Conservation (phyloP, 2,113 vertebrate genomes). For the Xyrauchen texanus region DNA sequence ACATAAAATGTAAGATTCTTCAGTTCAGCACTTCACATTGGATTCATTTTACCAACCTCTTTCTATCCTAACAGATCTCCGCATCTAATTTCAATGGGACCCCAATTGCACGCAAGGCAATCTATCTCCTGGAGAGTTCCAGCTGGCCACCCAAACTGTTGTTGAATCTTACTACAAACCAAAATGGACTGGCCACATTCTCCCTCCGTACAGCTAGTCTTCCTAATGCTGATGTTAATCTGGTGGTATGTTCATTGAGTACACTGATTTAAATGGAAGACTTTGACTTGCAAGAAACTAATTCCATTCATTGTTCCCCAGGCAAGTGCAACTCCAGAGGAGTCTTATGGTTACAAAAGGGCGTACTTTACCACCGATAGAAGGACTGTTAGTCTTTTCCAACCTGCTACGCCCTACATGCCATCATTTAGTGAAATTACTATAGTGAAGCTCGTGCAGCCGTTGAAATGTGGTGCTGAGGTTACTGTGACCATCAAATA, state of each 20-base stretch:
- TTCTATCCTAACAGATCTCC: conserved; percentile 44
- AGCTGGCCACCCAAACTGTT: background rate
- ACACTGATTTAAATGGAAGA: background rate
- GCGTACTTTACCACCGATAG: background rate
- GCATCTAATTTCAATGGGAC: too few species aligned
- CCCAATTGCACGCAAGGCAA: conserved; percentile 28
- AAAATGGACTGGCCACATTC: conserved; percentile 63
- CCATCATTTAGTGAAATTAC: too few species aligned
- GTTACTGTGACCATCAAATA: too few species aligned
- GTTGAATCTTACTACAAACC: conserved; percentile 68
- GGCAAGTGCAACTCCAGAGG: background rate
- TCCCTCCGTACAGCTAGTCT: conserved; percentile 3
- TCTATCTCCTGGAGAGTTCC: conserved; percentile 54
- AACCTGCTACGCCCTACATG: too few species aligned
- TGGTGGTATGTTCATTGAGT: background rate
- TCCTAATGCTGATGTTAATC: background rate
- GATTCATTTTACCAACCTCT: background rate
- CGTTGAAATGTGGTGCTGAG: too few species aligned
- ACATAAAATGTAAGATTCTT: background rate
- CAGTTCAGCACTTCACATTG: background rate
- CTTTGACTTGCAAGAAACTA: background rate
- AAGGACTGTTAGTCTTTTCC: background rate
- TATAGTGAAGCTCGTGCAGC: too few species aligned
- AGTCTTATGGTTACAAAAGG: rapidly evolving
- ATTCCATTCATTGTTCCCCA: too few species aligned